Evolutionary conservation across 1,140 invertebrate genomes (phyloP).

Genomic region (Lutraria rhynchaena): DNA sequence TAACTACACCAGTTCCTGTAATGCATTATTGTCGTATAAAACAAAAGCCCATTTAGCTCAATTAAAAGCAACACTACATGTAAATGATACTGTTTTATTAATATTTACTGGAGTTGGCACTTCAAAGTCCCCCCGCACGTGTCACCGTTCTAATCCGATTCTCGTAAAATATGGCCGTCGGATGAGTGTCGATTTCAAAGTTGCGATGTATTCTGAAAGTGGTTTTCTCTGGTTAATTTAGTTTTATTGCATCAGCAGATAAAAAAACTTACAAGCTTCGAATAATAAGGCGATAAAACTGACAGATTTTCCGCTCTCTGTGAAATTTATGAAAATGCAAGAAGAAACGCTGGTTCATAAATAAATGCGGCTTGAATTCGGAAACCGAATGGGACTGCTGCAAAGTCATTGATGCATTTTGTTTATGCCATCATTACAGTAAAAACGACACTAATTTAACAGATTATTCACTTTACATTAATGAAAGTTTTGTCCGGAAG

Average conservation of each 20-base stretch:
- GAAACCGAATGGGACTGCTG: neutral
- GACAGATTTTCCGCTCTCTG: constrained; percentile 37
- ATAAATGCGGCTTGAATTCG: neutral
- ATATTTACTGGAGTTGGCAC: constrained; percentile 33
- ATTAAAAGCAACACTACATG: constrained; percentile 33
- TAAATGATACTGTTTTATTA: constrained; percentile 40
- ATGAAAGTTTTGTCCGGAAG: too few species aligned
- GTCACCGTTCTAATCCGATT: constrained; percentile 32
- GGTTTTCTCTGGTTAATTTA: constrained; percentile 29
- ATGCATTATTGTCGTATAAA: constrained; percentile 11
- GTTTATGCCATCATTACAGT: neutral
- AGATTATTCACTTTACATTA: too few species aligned
- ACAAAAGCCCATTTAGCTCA: constrained; percentile 26
- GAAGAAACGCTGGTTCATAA: neutral
- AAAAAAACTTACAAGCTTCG: constrained; percentile 26
- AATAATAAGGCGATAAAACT: constrained; percentile 32
- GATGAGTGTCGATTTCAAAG: constrained; percentile 12
- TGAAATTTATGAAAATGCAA: constrained; percentile 44
- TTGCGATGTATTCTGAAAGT: constrained; percentile 21
- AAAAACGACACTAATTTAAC: neutral
- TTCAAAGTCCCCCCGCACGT: constrained; percentile 12
- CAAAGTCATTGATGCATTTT: constrained; percentile 27
- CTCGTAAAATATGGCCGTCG: constrained; percentile 26
- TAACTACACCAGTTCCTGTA: neutral
- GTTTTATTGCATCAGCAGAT: constrained; percentile 19